phyloP scores from a whole-genome alignment of 2,888 invertebrate genomes.

The Pristionchus fissidentatus region DNA sequence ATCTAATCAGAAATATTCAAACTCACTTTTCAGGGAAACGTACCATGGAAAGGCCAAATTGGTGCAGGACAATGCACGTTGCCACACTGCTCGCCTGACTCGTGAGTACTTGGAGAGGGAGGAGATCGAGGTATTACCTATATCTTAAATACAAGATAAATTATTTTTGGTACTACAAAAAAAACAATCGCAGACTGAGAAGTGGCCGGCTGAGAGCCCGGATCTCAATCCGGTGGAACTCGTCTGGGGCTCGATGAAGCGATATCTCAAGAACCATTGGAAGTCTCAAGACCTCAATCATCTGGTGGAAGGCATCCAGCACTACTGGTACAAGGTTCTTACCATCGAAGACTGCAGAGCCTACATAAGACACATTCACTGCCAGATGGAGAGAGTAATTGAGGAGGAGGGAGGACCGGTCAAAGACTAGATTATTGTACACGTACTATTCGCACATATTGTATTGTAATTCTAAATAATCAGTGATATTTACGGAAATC shows the following conservation, averaged over 20 bases:
- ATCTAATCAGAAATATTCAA: background rate
- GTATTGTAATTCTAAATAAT: too few relatives aligned
- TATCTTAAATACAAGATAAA: too few relatives aligned
- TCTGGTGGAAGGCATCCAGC: background rate
- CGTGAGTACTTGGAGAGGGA: background rate
- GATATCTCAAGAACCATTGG: too few relatives aligned
- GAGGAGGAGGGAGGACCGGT: background rate
- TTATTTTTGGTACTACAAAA: too few relatives aligned
- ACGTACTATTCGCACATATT: too few relatives aligned
- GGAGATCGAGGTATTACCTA: background rate
- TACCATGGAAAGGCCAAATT: background rate
- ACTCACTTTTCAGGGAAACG: background rate
- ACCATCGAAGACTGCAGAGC: background rate
- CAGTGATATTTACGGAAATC: too few relatives aligned
- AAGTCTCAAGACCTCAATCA: background rate
- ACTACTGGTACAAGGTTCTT: background rate
- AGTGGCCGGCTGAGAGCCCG: constrained; percentile 2
- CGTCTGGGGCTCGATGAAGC: background rate
- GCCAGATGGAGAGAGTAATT: background rate
- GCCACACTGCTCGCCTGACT: background rate
- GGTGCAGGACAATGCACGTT: background rate
- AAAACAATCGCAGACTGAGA: background rate
- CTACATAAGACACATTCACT: background rate
- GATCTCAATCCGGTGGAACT: background rate
- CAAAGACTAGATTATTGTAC: too few relatives aligned